A percentile compares a stretch with the other conserved stretches of the same genome.
These are phyloP conservation scores for Hippolais icterina DNA, from an alignment of 2,113 vertebrate genomes.

Conservation along the genomic window DNA sequence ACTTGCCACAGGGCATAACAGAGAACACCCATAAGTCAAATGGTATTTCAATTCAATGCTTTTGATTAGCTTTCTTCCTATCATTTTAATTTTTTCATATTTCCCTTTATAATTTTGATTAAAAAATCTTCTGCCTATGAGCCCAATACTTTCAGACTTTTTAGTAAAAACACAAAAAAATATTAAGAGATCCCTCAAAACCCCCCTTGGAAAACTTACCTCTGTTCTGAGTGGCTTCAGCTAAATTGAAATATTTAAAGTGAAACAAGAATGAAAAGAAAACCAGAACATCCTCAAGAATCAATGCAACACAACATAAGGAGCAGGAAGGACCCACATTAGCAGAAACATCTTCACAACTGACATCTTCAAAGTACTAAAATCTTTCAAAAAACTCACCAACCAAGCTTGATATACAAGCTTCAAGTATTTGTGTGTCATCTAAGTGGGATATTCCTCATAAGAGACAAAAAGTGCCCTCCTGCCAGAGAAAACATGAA, in stretches of 20 bases:
- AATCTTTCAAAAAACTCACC: not conserved
- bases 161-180: not conserved
- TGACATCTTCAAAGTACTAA: not conserved
- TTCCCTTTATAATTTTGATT: not conserved
- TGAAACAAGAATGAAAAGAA: not conserved
- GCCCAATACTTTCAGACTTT: not conserved
- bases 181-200: not conserved
- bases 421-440: not conserved
- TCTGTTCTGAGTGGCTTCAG: not conserved
- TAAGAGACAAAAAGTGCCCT: not conserved
- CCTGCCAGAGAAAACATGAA: not conserved
- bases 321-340: not conserved
- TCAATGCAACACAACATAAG: not conserved
- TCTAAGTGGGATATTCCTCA: not conserved
- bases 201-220: not conserved
- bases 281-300: not conserved
- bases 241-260: not conserved
- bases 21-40: not conserved
- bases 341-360: not conserved
- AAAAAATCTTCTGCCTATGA: not conserved
- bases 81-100: not conserved
- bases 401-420: not conserved
- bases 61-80: not conserved
- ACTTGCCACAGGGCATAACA: not conserved
- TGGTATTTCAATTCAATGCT: not conserved